phyloP scores from a whole-genome alignment of 2,888 invertebrate species.

The Drosophila colorata region DNA sequence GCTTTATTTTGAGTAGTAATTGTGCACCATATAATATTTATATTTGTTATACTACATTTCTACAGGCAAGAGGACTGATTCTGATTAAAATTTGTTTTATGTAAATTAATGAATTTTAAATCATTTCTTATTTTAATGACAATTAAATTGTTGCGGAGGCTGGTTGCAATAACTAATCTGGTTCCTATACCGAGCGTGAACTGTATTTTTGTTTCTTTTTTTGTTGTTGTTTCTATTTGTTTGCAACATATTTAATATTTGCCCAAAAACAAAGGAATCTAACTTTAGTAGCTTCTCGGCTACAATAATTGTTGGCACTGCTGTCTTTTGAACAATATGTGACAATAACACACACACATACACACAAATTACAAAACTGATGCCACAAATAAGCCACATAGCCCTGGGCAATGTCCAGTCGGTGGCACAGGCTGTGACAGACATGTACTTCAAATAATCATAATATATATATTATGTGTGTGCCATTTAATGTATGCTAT shows the following conservation, averaged over 20 bases:
- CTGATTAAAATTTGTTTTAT: too few species aligned
- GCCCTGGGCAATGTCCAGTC: neutral
- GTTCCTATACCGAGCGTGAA: neutral
- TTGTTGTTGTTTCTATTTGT: neutral
- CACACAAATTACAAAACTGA: neutral
- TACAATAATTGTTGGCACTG: neutral
- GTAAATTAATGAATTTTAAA: too few species aligned
- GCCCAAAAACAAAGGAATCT: neutral
- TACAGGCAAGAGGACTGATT: too few species aligned
- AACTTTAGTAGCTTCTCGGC: neutral
- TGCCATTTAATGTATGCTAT: neutral
- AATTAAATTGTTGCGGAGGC: too few species aligned
- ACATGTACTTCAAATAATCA: neutral
- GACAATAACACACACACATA: neutral
- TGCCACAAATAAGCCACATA: neutral
- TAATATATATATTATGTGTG: neutral
- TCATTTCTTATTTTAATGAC: too few species aligned
- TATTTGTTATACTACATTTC: too few species aligned
- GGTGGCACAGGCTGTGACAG: neutral
- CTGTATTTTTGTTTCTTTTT: neutral
- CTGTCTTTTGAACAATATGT: neutral
- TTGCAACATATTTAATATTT: slow-evolving; percentile 5
- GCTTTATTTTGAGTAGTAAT: too few species aligned
- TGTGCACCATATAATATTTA: too few species aligned
- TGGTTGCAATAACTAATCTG: too few species aligned